Evolutionary conservation across 2,797 vertebrate species (phyloP).

Genomic region (Mormyrus hasselquistii): DNA sequence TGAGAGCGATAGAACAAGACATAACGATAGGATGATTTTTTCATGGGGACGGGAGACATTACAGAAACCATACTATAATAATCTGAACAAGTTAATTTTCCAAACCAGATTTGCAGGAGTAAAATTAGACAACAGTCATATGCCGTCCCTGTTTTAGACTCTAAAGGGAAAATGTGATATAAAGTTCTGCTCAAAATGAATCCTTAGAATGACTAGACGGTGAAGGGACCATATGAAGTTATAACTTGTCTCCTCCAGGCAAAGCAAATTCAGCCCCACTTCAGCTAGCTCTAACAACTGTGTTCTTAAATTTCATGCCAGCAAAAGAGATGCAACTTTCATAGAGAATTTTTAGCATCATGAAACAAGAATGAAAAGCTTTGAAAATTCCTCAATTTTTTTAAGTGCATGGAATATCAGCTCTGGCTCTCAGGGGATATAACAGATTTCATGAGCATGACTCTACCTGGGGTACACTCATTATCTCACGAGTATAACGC

Average conservation of each 20-base stretch:
- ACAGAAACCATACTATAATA: neutral
- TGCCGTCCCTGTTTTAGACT: neutral
- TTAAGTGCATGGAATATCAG: conserved; percentile 62
- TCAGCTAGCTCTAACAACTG: neutral
- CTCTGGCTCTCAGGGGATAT: conserved; percentile 46
- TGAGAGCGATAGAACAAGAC: neutral
- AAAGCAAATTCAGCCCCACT: neutral
- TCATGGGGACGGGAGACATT: neutral
- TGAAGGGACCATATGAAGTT: neutral
- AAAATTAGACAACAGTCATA: neutral
- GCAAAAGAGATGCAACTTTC: neutral
- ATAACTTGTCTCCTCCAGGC: conserved; percentile 24
- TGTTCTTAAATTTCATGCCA: neutral
- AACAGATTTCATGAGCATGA: conserved; percentile 43
- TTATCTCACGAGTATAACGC: neutral
- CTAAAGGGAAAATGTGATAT: neutral
- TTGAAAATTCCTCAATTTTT: neutral
- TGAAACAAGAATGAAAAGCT: conserved; percentile 22
- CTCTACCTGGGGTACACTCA: neutral
- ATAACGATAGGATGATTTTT: neutral
- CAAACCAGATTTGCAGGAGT: neutral
- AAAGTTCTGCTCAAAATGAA: neutral
- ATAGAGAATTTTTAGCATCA: conserved; percentile 19
- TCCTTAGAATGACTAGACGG: neutral
- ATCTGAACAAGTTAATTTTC: neutral